These are phyloP conservation scores for Bufotes viridis DNA, from an alignment of 2,797 vertebrate species.

Conservation along the genomic window DNA sequence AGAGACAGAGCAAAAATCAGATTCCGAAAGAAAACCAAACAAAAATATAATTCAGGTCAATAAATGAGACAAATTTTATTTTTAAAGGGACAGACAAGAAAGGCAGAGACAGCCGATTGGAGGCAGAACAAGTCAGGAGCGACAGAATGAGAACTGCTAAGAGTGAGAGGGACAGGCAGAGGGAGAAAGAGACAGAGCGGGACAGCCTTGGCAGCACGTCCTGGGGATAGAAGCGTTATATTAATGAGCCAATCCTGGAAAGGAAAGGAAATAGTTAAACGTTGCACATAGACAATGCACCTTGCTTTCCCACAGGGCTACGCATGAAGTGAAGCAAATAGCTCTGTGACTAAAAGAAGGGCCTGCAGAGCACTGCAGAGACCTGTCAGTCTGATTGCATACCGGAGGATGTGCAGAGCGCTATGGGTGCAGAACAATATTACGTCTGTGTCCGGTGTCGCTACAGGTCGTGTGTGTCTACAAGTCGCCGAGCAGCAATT, in stretches of 20 bases:
- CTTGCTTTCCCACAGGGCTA: conserved; percentile 24
- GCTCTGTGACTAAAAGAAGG: conserved; percentile 39
- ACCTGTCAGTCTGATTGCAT: conserved; percentile 34
- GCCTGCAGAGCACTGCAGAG: conserved; percentile 52
- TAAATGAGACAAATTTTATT: conserved; percentile 4
- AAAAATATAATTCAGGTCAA: conserved; percentile 32
- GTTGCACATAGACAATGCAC: conserved; percentile 37
- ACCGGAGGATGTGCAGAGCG: conserved; percentile 2
- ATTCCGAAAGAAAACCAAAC: conserved; percentile 10
- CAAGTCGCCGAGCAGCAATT: background rate
- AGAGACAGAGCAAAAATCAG: conserved; percentile 23
- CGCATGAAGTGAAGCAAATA: conserved; percentile 20
- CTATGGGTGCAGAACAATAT: conserved; percentile 34
- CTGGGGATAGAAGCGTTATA: conserved; percentile 55
- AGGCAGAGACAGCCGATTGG: background rate
- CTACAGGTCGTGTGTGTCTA: conserved; percentile 27
- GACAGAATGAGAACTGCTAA: conserved; percentile 33
- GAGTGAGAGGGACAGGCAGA: conserved; percentile 20
- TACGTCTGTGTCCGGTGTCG: background rate
- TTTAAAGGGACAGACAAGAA: background rate
- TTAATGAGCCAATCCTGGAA: conserved; percentile 57
- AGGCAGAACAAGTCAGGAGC: conserved; percentile 8
- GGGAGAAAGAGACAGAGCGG: conserved; percentile 44
- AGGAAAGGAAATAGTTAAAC: conserved; percentile 54
- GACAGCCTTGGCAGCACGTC: conserved; percentile 52